A percentile compares a stretch with the other conserved stretches of the same genome.
Conservation (phyloP, 2,797 vertebrate species). For the Falco cherrug region DNA sequence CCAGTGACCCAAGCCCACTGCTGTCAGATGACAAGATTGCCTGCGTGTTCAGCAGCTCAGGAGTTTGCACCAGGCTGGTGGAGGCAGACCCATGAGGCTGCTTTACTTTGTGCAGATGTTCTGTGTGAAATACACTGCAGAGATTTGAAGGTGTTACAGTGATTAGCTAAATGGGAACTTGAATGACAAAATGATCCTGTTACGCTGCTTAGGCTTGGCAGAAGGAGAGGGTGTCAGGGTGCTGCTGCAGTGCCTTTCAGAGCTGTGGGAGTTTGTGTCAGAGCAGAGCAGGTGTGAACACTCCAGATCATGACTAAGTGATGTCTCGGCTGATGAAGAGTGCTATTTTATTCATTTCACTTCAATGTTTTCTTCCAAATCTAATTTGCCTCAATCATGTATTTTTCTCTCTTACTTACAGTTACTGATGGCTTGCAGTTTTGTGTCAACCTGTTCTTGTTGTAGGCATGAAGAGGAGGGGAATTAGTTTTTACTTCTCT, state of each 20-base stretch:
- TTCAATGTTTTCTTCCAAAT: constrained; percentile 48
- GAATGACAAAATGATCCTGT: neutral
- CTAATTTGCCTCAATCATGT: constrained; percentile 20
- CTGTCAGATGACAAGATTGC: neutral
- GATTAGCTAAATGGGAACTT: constrained; percentile 19
- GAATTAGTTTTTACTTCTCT: neutral
- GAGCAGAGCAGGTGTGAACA: constrained; percentile 35
- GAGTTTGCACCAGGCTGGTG: neutral
- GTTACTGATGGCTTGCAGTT: neutral
- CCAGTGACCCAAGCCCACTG: neutral
- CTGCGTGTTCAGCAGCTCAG: neutral
- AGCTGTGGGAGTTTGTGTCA: constrained; percentile 28
- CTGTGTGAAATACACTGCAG: neutral
- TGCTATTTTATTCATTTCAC: constrained; percentile 14
- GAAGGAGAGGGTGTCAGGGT: neutral
- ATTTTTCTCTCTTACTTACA: neutral
- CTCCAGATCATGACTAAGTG: constrained; percentile 55
- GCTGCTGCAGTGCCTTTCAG: neutral
- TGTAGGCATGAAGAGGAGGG: neutral
- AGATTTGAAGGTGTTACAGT: neutral
- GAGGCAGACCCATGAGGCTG: neutral
- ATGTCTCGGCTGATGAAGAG: constrained; percentile 18
- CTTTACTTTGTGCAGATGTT: neutral
- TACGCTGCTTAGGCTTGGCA: constrained; percentile 24
- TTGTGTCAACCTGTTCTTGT: neutral